Conservation (phyloP, 2,888 invertebrate species). For the Eupithecia dodoneata region DNA sequence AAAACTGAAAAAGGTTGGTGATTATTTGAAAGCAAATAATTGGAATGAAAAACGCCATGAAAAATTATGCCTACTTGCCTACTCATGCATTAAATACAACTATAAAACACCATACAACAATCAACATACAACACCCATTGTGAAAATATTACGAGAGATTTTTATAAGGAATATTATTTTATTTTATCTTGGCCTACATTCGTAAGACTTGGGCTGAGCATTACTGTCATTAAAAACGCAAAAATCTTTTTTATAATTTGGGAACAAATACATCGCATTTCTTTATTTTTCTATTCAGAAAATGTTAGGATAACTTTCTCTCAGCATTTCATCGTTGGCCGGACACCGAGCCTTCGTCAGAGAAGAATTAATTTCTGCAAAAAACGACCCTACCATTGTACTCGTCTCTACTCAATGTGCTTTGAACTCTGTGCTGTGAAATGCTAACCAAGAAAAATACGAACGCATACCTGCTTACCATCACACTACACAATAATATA, state of each 20-base stretch:
- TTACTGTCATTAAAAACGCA: neutral
- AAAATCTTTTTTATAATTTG: neutral
- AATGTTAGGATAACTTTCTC: slow-evolving; percentile 26
- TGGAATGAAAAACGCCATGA: neutral
- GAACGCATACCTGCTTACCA: neutral
- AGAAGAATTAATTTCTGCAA: slow-evolving; percentile 58
- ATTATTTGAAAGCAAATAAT: slow-evolving; percentile 8
- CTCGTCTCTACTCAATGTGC: neutral
- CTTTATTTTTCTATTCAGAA: slow-evolving; percentile 24
- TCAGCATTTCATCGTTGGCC: slow-evolving; percentile 29
- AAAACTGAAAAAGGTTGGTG: slow-evolving; percentile 5
- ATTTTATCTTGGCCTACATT: neutral
- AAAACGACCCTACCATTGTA: slow-evolving; percentile 50
- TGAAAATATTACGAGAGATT: neutral
- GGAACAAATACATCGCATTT: slow-evolving; percentile 4
- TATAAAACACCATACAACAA: neutral
- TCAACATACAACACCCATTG: neutral
- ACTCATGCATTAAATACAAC: neutral
- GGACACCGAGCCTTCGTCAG: slow-evolving; percentile 51
- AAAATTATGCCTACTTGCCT: neutral
- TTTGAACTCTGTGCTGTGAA: neutral
- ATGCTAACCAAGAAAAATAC: neutral
- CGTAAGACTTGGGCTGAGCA: neutral
- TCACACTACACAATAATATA: too few relatives aligned
- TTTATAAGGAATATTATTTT: neutral